Base-by-base conservation (phyloP, 1,140 invertebrate genomes). In the Drosophila kanapiae region DNA sequence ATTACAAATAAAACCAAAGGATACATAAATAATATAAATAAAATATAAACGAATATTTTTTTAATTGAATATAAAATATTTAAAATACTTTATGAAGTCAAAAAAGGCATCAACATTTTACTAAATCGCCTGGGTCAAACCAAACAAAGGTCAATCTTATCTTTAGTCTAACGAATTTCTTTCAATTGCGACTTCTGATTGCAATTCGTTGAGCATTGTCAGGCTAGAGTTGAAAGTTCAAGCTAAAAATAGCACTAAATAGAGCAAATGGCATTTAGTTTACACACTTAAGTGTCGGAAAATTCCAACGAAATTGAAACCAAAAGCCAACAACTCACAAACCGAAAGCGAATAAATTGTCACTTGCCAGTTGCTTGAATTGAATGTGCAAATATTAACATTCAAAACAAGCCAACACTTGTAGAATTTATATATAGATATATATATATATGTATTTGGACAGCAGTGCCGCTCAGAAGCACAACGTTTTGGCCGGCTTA, bases 311-410 rank as follows among this genome's bases (percentile, higher is more conserved):
- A 84, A 80, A 85, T 77, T 59, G 81, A 84, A 83, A 72, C 82
- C 62, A 72, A 64, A 45, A 45, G 74, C 83, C 62, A 70, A 70
- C 67, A 70, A 54, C 48, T 54, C 51, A 54, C 62, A 70, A 54
- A 77, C 75, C 79, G 61, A 83, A 78, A 80, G 76, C 74, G 84
- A 76, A 83, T 87, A 87, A 87, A 87, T 88, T 88, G 85, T 88
- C 85, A 90, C 81, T 90, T 88, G 84, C 78, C 78, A 77, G 75
- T 75, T 84, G 80, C 78, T 90, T 76, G 68, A 90, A 90, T 90
- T 82, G 78, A 78, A 79, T 76, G 86, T 82, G 85, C 85, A 90
- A 90, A 90, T 90, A 90, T 90, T 82, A 90, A 79, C 85, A 90
- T 90, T 90, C 85, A 85, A 90, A 90, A 90, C 85, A 90, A 90